Percentiles rank a stretch among this genome's conserved stretches.
Evolutionary conservation across 2,113 vertebrate genomes (phyloP).

Genomic region (Zapornia atra): DNA sequence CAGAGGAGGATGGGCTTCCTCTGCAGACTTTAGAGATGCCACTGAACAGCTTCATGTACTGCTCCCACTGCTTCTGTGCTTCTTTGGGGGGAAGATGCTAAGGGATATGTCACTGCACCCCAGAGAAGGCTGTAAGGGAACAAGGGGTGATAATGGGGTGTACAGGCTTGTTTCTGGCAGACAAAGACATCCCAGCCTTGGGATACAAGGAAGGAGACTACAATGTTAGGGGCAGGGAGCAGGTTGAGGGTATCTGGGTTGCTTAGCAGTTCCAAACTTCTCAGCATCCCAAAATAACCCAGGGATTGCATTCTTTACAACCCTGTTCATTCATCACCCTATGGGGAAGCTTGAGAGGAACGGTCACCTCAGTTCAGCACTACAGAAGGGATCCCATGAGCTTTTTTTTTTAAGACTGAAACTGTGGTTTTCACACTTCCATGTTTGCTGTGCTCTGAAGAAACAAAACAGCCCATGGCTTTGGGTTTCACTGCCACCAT

Average conservation of each 20-base stretch:
- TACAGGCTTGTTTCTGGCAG: not conserved
- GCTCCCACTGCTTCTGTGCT: not conserved
- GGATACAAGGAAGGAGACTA: not conserved
- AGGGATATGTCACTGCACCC: not conserved
- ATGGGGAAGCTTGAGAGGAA: not conserved
- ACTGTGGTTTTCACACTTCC: not conserved
- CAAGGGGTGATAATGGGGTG: not conserved
- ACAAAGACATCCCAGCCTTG: not conserved
- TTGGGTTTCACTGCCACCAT: not conserved
- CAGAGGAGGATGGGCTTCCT: not conserved
- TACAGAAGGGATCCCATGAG: not conserved
- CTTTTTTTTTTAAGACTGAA: not conserved
- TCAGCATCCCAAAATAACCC: not conserved
- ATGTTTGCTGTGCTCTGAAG: not conserved
- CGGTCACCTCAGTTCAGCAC: not conserved
- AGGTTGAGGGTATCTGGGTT: not conserved
- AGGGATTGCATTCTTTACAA: not conserved
- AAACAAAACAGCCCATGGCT: not conserved
- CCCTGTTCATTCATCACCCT: not conserved
- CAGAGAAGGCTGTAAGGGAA: not conserved
- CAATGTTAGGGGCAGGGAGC: not conserved
- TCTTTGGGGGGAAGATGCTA: not conserved
- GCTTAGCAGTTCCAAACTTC: not conserved
- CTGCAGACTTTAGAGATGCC: not conserved
- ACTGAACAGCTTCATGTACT: not conserved